phyloP scores from a whole-genome alignment of 1,140 invertebrate species.

The Muscidifurax raptorellus region DNA sequence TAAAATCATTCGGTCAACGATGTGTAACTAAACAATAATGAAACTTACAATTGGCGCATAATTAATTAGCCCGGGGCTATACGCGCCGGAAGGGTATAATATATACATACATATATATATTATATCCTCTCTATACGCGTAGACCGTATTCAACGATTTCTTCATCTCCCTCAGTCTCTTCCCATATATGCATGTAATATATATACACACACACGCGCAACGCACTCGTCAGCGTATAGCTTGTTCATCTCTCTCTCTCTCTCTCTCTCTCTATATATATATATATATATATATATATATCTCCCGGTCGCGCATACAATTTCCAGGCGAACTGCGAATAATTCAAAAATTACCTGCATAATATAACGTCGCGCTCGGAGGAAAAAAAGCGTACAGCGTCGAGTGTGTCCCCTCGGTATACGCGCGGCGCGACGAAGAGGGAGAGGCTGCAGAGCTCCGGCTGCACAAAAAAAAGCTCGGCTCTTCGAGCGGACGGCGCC shows the following conservation, averaged over 20 bases:
- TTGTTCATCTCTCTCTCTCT: neutral
- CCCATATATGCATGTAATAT: neutral
- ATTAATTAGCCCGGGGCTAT: conserved; percentile 37
- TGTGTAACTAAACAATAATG: conserved; percentile 41
- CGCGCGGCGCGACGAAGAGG: neutral
- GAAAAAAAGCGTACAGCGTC: neutral
- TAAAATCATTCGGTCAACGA: conserved; percentile 33
- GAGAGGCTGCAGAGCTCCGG: neutral
- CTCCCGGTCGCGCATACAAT: conserved; percentile 14
- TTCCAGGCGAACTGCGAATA: conserved; percentile 43
- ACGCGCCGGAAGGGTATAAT: neutral
- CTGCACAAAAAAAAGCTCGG: conserved; percentile 8
- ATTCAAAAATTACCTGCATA: conserved; percentile 55
- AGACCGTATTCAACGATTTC: conserved; percentile 29
- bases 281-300: no score
- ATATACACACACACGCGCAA: no score
- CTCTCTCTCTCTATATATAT: no score
- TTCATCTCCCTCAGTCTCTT: neutral
- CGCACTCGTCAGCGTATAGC: neutral
- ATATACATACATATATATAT: no score
- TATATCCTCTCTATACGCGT: neutral
- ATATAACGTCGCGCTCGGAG: conserved; percentile 42
- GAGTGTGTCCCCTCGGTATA: neutral
- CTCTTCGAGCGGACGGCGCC: conserved; percentile 20
- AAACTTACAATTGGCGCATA: conserved; percentile 45